Percentiles rank a stretch among this genome's conserved stretches.
phyloP scores from a whole-genome alignment of 2,113 vertebrate species.

The Elanus axillaris region DNA sequence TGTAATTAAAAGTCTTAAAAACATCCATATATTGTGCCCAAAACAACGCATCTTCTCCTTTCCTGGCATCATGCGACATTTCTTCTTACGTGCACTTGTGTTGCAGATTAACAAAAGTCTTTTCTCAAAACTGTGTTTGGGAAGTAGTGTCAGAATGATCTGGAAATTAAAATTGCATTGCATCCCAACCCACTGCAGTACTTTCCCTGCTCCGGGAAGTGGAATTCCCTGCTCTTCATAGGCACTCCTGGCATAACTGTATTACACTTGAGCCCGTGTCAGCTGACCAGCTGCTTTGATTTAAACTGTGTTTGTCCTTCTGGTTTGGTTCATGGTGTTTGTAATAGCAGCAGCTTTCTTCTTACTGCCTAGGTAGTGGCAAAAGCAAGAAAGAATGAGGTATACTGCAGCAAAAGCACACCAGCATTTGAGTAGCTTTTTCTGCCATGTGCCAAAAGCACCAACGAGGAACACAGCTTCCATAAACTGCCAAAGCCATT shows the following conservation, averaged over 20 bases:
- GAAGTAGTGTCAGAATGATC: neutral
- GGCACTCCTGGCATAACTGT: neutral
- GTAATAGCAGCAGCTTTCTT: neutral
- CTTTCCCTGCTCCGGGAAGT: neutral
- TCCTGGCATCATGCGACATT: neutral
- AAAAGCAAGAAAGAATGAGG: neutral
- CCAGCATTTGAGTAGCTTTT: neutral
- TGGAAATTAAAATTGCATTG: neutral
- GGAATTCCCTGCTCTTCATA: neutral
- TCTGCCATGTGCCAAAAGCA: neutral
- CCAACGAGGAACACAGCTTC: neutral
- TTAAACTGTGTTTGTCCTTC: neutral
- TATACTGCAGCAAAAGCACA: neutral
- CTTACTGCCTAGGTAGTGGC: neutral
- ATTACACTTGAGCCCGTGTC: neutral
- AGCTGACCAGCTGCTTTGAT: neutral
- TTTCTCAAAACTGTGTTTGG: neutral
- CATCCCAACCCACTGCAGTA: neutral
- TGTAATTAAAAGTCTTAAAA: neutral
- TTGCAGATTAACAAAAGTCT: neutral
- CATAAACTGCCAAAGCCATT: neutral
- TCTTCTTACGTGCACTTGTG: neutral
- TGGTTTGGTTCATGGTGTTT: neutral
- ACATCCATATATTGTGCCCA: neutral
- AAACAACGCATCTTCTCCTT: neutral